Conservation (phyloP, 1,140 invertebrate genomes). For the Lasaia peninsularis region DNA sequence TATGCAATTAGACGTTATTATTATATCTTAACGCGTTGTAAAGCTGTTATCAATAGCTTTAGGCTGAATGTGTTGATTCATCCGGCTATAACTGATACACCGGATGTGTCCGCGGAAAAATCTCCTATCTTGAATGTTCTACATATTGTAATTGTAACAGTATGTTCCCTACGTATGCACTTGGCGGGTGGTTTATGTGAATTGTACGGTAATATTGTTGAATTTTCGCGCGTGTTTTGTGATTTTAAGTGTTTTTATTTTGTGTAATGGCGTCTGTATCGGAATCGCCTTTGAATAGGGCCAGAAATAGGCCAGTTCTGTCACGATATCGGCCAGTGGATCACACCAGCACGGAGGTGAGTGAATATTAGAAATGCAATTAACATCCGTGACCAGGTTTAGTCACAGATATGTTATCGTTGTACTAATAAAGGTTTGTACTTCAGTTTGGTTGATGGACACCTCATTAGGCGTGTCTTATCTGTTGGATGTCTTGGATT, state of each 20-base stretch:
- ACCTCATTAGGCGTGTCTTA: slow-evolving; percentile 26
- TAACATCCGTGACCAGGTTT: slow-evolving; percentile 12
- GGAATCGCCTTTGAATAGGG: slow-evolving; percentile 53
- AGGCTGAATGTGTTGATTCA: slow-evolving; percentile 58
- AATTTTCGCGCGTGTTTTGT: slow-evolving; percentile 21
- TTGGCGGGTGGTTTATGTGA: slow-evolving; percentile 43
- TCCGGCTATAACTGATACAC: slow-evolving; percentile 48
- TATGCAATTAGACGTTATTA: slow-evolving; percentile 33
- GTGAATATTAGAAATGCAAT: slow-evolving; percentile 20
- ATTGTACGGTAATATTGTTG: slow-evolving; percentile 27
- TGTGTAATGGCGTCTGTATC: slow-evolving; percentile 56
- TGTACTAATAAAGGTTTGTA: slow-evolving; percentile 19
- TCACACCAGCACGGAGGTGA: slow-evolving; percentile 49
- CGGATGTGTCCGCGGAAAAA: slow-evolving; percentile 74
- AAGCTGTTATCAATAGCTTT: slow-evolving; percentile 57
- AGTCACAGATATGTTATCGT: slow-evolving; percentile 27
- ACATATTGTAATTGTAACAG: slow-evolving; percentile 59
- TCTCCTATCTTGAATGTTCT: slow-evolving; percentile 60
- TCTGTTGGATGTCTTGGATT: background rate
- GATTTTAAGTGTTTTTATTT: background rate
- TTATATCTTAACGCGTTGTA: slow-evolving; percentile 33
- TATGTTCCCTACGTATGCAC: slow-evolving; percentile 58
- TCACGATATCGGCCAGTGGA: slow-evolving; percentile 47
- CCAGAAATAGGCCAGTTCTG: slow-evolving; percentile 59
- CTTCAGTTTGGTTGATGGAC: slow-evolving; percentile 21